Percentiles rank a stretch among this genome's conserved stretches.
phyloP scores from a whole-genome alignment of 2,888 invertebrate genomes.

The Carpatolechia fugitivella region DNA sequence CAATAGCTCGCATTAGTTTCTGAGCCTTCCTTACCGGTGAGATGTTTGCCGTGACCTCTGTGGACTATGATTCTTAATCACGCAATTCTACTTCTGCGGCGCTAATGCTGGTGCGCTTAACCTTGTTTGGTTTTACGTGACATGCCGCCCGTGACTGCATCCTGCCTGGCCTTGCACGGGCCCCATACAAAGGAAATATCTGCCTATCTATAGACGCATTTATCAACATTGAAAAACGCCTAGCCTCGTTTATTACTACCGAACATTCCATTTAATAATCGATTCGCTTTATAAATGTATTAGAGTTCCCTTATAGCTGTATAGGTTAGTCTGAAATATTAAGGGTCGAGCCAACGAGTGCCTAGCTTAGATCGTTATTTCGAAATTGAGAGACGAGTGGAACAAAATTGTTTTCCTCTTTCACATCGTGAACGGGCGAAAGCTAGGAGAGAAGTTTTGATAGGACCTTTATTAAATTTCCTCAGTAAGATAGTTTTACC shows the following conservation, averaged over 20 bases:
- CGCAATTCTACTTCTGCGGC: constrained; percentile 49
- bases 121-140: constrained; percentile 62
- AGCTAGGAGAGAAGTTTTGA: too few relatives aligned
- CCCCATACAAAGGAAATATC: constrained; percentile 31
- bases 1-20: constrained; percentile 21
- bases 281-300: neutral
- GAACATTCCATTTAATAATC: constrained; percentile 2
- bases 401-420: neutral
- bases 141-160: constrained; percentile 53
- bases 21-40: constrained; percentile 53
- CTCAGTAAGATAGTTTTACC: neutral
- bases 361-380: too few relatives aligned
- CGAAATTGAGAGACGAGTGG: neutral
- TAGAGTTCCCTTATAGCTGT: neutral
- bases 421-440: neutral
- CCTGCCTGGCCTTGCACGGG: constrained; percentile 40
- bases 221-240: neutral
- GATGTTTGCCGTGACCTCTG: constrained; percentile 67
- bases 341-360: neutral
- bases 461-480: neutral
- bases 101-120: constrained; percentile 38
- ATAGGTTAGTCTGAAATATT: neutral
- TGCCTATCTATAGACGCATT: neutral
- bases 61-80: constrained; percentile 52
- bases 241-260: neutral